Percentiles rank a stretch among this genome's conserved stretches.
Evolutionary conservation across 2,113 vertebrate species (phyloP).

Genomic region (Heliornis fulica): DNA sequence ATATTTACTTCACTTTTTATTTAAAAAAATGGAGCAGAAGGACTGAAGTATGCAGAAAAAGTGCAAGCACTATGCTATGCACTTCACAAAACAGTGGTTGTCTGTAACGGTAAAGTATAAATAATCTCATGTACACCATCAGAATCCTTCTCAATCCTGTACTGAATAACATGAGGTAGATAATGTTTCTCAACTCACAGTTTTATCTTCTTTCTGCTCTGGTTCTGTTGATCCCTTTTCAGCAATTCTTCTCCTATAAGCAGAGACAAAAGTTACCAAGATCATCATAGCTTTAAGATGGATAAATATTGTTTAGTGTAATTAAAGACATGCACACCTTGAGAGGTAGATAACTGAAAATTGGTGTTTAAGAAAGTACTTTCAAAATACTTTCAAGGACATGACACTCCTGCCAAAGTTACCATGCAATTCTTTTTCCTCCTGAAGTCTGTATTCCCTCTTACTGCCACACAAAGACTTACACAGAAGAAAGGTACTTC

Average conservation of each 20-base stretch:
- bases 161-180: neutral
- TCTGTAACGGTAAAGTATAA: neutral
- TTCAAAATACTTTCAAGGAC: neutral
- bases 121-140: neutral
- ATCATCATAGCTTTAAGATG: neutral
- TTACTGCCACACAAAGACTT: neutral
- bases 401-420: neutral
- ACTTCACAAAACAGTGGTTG: neutral
- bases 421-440: neutral
- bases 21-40: no score
- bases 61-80: neutral
- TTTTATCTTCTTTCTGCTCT: constrained; percentile 88
- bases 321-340: neutral
- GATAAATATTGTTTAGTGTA: neutral
- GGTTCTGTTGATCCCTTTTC: constrained; percentile 95
- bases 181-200: constrained; percentile 76
- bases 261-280: neutral
- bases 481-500: neutral
- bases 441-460: neutral
- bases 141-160: neutral
- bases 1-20: neutral
- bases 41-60: neutral
- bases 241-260: constrained; percentile 92
- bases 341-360: neutral
- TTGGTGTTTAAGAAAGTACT: neutral